Evolutionary conservation across 1,140 invertebrate genomes (phyloP).

Genomic region (Zophobas atratus): DNA sequence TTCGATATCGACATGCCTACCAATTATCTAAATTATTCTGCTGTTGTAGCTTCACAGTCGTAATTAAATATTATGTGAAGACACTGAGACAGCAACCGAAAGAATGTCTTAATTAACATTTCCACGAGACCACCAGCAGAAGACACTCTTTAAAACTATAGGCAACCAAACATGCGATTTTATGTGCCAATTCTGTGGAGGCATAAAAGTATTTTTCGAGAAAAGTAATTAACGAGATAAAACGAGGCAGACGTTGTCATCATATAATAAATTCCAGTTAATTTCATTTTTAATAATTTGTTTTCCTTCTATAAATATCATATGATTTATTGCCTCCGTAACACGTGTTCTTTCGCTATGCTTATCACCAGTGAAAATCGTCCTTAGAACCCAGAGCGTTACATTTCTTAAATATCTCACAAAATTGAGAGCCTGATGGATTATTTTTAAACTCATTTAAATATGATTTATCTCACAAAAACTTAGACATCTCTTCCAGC

Average conservation of each 20-base stretch:
- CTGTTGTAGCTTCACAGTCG: constrained; percentile 13
- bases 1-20: constrained; percentile 26
- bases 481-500: background rate
- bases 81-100: constrained; percentile 13
- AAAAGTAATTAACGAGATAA: constrained; percentile 7
- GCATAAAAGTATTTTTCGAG: background rate
- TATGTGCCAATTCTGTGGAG: background rate
- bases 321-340: constrained; percentile 49
- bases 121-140: background rate
- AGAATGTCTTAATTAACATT: background rate
- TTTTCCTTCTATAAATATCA: constrained; percentile 53
- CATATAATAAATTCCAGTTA: constrained; percentile 53
- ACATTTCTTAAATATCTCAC: constrained; percentile 34
- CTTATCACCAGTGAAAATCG: constrained; percentile 45
- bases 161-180: too few species aligned
- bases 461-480: constrained; percentile 21
- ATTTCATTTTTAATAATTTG: constrained; percentile 55
- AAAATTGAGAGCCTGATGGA: constrained; percentile 3
- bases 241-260: constrained; percentile 45
- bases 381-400: constrained; percentile 23
- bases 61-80: constrained; percentile 20
- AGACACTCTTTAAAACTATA: too few species aligned
- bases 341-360: constrained; percentile 52
- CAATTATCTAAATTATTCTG: constrained; percentile 45
- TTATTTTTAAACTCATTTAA: constrained; percentile 8